phyloP scores from a whole-genome alignment of 2,797 vertebrate genomes.

The Craterocephalus amniculus region DNA sequence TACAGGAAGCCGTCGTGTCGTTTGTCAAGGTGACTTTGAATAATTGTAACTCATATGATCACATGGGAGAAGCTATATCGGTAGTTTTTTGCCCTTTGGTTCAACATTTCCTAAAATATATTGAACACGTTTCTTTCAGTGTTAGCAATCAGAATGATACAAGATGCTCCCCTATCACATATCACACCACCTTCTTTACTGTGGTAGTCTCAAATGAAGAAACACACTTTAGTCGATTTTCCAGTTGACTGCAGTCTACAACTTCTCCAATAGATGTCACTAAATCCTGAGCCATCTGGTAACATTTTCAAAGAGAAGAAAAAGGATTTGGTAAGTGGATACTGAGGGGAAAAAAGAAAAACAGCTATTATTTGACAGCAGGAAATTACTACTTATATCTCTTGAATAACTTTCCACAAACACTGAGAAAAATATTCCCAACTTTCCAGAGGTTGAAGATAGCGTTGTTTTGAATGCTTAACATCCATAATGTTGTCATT shows the following conservation, averaged over 20 bases:
- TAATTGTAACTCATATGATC: too few species aligned
- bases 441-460: neutral
- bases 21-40: too few species aligned
- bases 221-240: too few species aligned
- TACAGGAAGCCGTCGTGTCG: too few species aligned
- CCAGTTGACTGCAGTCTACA: neutral
- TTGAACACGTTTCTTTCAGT: too few species aligned
- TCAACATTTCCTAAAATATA: too few species aligned
- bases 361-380: neutral
- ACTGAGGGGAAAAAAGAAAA: neutral
- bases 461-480: neutral
- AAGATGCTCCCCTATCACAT: too few species aligned
- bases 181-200: too few species aligned
- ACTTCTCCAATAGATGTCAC: constrained; percentile 3
- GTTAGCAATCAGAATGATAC: too few species aligned
- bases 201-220: too few species aligned
- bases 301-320: neutral
- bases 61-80: too few species aligned
- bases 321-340: neutral
- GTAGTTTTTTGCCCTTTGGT: too few species aligned
- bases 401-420: neutral
- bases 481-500: constrained; percentile 8
- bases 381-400: neutral
- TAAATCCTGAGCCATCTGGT: neutral
- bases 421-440: neutral